Evolutionary conservation across 53 echinoderm and acorn worm species (phyloP), one percentile per base, ranked within the genome.

Genomic region (Glandiceps talaboti): DNA sequence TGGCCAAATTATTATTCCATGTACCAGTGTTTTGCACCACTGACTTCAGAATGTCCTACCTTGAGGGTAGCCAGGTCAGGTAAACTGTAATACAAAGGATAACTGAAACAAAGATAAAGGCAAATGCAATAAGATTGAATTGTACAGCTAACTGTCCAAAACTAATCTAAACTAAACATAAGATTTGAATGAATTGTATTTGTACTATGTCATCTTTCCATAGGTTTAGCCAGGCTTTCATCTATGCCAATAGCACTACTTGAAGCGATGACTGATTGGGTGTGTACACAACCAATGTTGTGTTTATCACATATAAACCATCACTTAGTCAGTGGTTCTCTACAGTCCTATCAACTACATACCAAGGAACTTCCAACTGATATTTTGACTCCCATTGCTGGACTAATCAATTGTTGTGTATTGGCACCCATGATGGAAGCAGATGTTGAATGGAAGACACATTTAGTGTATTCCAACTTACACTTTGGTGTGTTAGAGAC

Each of bases 341-440:
- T 88, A 28, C 88, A 85, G 30, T 82, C 88, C 74, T 88, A 84
- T 81, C 84, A 86, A 33, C 32, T 73, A 30, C 73, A 30, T 12
- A 77, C 32, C 29, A 27, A 28, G 45, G 33, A 31, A 20, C 32
- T 14, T 26, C 28, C 45, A 32, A 27, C 30, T 1, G 30, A 28
- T 26, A 74, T 78, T 29, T 76, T 75, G 28, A 82, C 82, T 26
- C 87, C 88, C 27, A 77, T 88, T 30, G 82, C 88, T 12, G 88
- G 88, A 73, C 85, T 88, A 30, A 82, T 88, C 29, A 85, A 85
- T 26, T 85, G 85, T 27, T 88, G 88, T 26, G 82, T 86, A 72
- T 28, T 82, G 25, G 82, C 82, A 28, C 82, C 82, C 0, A 33
- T 88, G 0, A 30, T 32, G 14, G 83, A 79, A 12, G 74, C 29